A percentile compares a stretch with the other conserved stretches of the same genome.
Evolutionary conservation across 2,113 vertebrate species (phyloP).

Genomic region (Coreoperca whiteheadi): DNA sequence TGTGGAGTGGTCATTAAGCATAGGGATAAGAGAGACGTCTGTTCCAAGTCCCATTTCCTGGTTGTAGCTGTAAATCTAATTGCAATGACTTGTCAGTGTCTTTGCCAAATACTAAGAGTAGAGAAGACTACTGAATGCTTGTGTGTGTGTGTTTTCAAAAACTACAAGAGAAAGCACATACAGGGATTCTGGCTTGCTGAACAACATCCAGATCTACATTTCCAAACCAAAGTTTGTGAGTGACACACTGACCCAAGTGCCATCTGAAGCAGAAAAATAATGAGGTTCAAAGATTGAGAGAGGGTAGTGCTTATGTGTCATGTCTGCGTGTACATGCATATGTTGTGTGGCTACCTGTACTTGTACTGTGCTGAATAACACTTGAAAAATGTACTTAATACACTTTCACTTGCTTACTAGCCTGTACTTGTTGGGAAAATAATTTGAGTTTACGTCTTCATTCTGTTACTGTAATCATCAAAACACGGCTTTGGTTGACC

Average conservation of each 20-base stretch:
- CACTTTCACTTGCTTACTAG: no score
- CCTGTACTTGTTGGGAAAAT: neutral
- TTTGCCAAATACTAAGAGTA: constrained; percentile 36
- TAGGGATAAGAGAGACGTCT: constrained; percentile 14
- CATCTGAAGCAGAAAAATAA: neutral
- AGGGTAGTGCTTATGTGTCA: neutral
- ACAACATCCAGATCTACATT: neutral
- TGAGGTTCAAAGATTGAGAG: neutral
- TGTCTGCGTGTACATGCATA: neutral
- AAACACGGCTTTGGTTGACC: constrained; percentile 10
- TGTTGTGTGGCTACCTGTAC: neutral
- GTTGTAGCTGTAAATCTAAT: constrained; percentile 35
- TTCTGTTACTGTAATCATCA: constrained; percentile 18
- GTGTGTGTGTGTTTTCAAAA: constrained; percentile 2
- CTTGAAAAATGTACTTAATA: neutral
- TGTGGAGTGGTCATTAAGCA: constrained; percentile 26
- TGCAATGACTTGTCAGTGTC: constrained; percentile 27
- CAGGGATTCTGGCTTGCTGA: neutral
- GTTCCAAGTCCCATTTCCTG: constrained; percentile 28
- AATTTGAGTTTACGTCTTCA: neutral
- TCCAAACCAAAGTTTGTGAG: neutral
- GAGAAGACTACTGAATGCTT: neutral
- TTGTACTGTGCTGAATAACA: neutral
- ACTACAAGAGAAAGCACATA: neutral
- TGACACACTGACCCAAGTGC: neutral